Base-by-base conservation (phyloP, 1,140 invertebrate genomes). In the Choristoneura fumiferana region DNA sequence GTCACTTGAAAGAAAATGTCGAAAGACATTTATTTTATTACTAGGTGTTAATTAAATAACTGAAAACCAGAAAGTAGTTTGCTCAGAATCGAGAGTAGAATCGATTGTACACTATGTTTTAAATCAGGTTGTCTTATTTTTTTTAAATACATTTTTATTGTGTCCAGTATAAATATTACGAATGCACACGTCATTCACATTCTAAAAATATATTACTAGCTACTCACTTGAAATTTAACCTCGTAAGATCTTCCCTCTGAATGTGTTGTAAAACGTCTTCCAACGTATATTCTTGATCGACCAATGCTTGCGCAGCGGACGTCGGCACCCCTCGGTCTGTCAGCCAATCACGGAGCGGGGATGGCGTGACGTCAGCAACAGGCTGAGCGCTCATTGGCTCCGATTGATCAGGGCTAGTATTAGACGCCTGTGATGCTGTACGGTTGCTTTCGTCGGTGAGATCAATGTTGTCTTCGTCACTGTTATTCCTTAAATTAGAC, bases 161-260 rank as follows among this genome's bases (percentile, higher is more conserved):
- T 29, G 22, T 29, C 22, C 22, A 29, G 22, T 6, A 29, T 29
- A 3, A 6, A 6, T 29, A 29, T 6, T 29, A 3, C 6, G 2
- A 29, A 2, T 6, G 2, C 6, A 29, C 6, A 6, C 6, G 22
- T 29, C 22, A 29, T 6, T 2, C 6, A 29, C 6, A 6, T 29
- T 29, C 22, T 29, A 29, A 2, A 29, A 3, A 2, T 29, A 3
- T 29, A 6, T 29, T 29, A 3, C 22, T 6, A 29, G 6, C 6
- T 4, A 69, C 76, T 69, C 49, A 87, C 86, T 76, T 84, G 8
- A 90, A 65, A 9, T 79, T 67, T 12, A 90, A 63, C 57, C 77
- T 80, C 0, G 78, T 64, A 15, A 90, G 65, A 53, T 90, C 89
- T 10, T 87, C 84, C 15, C 87, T 72, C 39, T 87, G 81, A 4